Evolutionary conservation across 2,797 vertebrate species (phyloP).

Genomic region (Malacoraja senta): DNA sequence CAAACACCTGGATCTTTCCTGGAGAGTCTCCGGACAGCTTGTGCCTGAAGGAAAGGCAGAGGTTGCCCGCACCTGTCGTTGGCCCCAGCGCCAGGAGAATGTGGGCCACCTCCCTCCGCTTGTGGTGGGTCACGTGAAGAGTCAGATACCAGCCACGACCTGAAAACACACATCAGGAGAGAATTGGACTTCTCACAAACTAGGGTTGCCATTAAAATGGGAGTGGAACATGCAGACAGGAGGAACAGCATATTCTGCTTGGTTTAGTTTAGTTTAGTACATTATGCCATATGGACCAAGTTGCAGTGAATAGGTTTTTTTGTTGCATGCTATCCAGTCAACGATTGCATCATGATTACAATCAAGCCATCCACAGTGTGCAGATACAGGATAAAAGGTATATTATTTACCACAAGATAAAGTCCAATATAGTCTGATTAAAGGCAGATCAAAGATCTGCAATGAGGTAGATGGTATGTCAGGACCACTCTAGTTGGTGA

Average conservation of each 20-base stretch:
- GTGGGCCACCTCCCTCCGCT: constrained; percentile 69
- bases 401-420: too few relatives aligned
- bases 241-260: too few relatives aligned
- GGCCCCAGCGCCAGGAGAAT: constrained; percentile 71
- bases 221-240: too few relatives aligned
- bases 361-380: too few relatives aligned
- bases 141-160: constrained; percentile 72
- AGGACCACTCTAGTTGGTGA: too few relatives aligned
- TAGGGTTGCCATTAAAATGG: neutral
- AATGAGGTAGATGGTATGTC: too few relatives aligned
- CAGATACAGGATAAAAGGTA: too few relatives aligned
- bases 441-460: too few relatives aligned
- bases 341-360: neutral
- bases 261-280: too few relatives aligned
- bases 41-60: constrained; percentile 87
- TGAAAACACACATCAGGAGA: neutral
- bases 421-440: too few relatives aligned
- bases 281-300: too few relatives aligned
- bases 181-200: neutral
- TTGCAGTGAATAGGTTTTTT: too few relatives aligned
- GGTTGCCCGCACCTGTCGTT: constrained; percentile 61
- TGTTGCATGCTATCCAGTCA: neutral
- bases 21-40: constrained; percentile 74
- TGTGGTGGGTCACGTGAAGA: constrained; percentile 67
- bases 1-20: constrained; percentile 80